Conservation (phyloP, 2,797 vertebrate species). For the Lagodon rhomboides region DNA sequence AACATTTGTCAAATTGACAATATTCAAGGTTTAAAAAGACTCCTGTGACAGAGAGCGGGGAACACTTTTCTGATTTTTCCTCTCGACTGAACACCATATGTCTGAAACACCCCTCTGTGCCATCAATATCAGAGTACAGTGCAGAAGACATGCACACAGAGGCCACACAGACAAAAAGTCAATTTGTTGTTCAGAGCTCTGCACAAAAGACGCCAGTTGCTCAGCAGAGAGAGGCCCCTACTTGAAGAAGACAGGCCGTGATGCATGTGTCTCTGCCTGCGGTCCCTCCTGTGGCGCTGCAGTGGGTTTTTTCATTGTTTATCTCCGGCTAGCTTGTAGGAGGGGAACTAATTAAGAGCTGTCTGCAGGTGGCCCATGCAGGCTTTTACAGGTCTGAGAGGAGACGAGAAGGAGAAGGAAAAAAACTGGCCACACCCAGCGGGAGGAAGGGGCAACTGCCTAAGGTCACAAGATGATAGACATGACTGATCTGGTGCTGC, state of each 20-base stretch:
- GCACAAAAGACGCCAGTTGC: constrained; percentile 76
- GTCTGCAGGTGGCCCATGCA: constrained; percentile 77
- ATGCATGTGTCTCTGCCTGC: constrained; percentile 77
- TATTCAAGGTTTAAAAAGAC: constrained; percentile 40
- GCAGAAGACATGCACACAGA: constrained; percentile 63
- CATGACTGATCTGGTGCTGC: constrained; percentile 34
- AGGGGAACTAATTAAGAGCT: constrained; percentile 79
- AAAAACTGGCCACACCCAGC: constrained; percentile 50
- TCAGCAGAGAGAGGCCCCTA: constrained; percentile 70
- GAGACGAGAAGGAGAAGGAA: constrained; percentile 33
- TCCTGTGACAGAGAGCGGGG: constrained; percentile 14
- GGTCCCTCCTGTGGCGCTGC: constrained; percentile 72
- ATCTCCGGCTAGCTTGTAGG: constrained; percentile 71
- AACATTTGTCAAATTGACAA: constrained; percentile 41
- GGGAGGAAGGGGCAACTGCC: constrained; percentile 42
- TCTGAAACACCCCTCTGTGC: constrained; percentile 35
- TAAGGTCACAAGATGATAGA: constrained; percentile 58
- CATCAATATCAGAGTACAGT: constrained; percentile 67
- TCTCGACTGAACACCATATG: constrained; percentile 43
- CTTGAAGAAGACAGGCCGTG: constrained; percentile 68
- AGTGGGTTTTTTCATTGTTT: constrained; percentile 71
- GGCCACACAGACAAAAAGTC: constrained; percentile 76
- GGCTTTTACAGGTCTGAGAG: constrained; percentile 76
- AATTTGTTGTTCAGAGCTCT: constrained; percentile 77
- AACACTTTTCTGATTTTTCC: constrained; percentile 31